phyloP scores from a whole-genome alignment of 2,888 invertebrate genomes.

The Trichopoda pennipes region DNA sequence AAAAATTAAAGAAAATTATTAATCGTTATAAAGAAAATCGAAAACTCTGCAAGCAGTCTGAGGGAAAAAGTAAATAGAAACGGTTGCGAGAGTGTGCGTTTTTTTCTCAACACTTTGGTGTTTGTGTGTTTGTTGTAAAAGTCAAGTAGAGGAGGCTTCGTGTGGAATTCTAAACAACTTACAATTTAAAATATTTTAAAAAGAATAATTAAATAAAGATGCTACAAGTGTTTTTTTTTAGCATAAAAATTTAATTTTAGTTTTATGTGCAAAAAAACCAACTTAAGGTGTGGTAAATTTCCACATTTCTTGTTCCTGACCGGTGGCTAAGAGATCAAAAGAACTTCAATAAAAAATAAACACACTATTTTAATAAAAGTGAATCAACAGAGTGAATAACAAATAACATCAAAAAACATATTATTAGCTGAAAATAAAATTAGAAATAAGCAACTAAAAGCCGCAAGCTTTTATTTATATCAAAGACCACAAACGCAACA shows the following conservation, averaged over 20 bases:
- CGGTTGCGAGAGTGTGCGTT: slow-evolving; percentile 24
- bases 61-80: slow-evolving; percentile 12
- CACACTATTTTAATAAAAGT: too few relatives aligned
- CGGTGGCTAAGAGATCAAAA: neutral
- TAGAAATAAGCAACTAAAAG: neutral
- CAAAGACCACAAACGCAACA: neutral
- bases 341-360: neutral
- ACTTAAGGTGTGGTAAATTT: slow-evolving; percentile 47
- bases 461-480: neutral
- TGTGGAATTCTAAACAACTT: neutral
- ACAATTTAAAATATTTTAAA: neutral
- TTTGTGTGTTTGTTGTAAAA: slow-evolving; percentile 12
- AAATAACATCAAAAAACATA: too few relatives aligned
- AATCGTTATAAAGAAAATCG: neutral
- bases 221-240: neutral
- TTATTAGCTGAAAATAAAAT: too few relatives aligned
- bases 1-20: neutral
- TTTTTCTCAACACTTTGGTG: slow-evolving; percentile 28
- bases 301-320: neutral
- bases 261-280: neutral
- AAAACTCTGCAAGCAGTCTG: neutral
- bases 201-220: slow-evolving; percentile 1
- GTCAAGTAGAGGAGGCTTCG: neutral
- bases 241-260: neutral
- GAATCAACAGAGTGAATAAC: too few relatives aligned